Conservation (phyloP, 2,888 invertebrate genomes). For the Polydrusus tereticollis region DNA sequence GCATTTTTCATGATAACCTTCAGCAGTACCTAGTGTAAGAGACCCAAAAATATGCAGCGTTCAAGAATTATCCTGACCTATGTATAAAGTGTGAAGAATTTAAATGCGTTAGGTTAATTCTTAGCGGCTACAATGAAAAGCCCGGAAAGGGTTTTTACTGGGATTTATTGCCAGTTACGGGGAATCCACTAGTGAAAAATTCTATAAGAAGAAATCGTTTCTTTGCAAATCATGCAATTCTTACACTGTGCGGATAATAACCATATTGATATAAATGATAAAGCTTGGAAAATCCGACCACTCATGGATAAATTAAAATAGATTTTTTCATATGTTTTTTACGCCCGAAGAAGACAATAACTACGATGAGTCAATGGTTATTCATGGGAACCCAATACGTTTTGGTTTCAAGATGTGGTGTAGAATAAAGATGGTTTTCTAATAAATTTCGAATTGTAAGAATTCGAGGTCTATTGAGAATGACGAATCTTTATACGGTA, state of each 20-base stretch:
- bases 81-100: too few relatives aligned
- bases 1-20: too few relatives aligned
- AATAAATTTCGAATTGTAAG: constrained; percentile 58
- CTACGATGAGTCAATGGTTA: constrained; percentile 53
- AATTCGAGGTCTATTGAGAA: constrained; percentile 31
- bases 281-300: constrained; percentile 53
- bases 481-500: constrained; percentile 38
- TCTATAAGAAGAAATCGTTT: constrained; percentile 19
- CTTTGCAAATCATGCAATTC: constrained; percentile 6
- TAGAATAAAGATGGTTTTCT: constrained; percentile 54
- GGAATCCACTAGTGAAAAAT: constrained; percentile 20
- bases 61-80: too few relatives aligned
- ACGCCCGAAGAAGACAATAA: constrained; percentile 39
- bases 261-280: constrained; percentile 21
- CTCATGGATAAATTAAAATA: constrained; percentile 46
- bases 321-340: constrained; percentile 38
- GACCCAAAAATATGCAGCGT: too few relatives aligned
- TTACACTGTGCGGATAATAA: constrained; percentile 10
- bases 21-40: too few relatives aligned
- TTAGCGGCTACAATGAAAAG: constrained; percentile 27
- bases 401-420: constrained; percentile 58
- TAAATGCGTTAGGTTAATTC: too few relatives aligned
- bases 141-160: constrained; percentile 22
- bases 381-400: constrained; percentile 54
- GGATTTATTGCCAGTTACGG: constrained; percentile 25